A percentile compares a stretch with the other conserved stretches of the same genome.
Evolutionary conservation across 2,888 invertebrate species (phyloP).

Genomic region (Lithophane ornitopus): DNA sequence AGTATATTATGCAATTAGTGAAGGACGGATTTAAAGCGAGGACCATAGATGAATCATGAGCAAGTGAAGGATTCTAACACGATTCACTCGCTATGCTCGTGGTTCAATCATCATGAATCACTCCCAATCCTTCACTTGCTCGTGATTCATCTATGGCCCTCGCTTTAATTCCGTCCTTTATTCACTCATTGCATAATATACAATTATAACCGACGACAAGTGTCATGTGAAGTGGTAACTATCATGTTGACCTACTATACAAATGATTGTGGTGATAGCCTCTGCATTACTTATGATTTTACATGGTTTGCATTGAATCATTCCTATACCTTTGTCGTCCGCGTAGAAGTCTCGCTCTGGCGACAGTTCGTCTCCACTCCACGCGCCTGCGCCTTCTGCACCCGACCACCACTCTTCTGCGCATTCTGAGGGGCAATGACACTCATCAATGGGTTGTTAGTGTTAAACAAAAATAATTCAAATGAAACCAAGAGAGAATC

Average conservation of each 20-base stretch:
- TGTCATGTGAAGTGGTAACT: background rate
- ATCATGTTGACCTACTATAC: background rate
- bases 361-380: conserved; percentile 88
- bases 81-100: too few relatives aligned
- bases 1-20: too few relatives aligned
- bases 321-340: conserved; percentile 78
- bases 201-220: too few relatives aligned
- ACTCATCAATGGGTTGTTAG: background rate
- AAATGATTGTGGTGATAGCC: background rate
- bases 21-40: too few relatives aligned
- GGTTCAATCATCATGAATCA: too few relatives aligned
- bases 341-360: conserved; percentile 85
- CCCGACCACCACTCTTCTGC: conserved; percentile 89
- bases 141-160: too few relatives aligned
- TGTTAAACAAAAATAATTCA: background rate
- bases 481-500: background rate
- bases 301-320: background rate
- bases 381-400: conserved; percentile 85
- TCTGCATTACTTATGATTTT: background rate
- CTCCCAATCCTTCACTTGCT: too few relatives aligned
- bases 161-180: too few relatives aligned
- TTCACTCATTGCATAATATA: too few relatives aligned
- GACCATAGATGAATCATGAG: too few relatives aligned
- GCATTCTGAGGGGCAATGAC: conserved; percentile 74
- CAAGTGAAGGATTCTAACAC: too few relatives aligned